phyloP scores from a whole-genome alignment of 2,797 vertebrate genomes.

The Percopsis omiscomaycus region DNA sequence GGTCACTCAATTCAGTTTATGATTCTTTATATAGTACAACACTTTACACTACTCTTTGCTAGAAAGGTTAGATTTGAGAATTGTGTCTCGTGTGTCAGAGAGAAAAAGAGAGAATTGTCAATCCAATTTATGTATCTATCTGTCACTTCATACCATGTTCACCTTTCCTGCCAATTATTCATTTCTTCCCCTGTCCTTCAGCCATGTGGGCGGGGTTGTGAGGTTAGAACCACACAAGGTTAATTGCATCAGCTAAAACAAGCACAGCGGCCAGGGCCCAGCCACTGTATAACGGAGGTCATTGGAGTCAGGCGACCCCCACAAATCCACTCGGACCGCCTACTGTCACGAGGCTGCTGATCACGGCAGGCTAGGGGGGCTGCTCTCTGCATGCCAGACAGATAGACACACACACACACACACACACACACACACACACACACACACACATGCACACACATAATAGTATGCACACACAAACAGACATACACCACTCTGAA shows the following conservation, averaged over 20 bases:
- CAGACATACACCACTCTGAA: constrained; percentile 37
- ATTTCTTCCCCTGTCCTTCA: constrained; percentile 29
- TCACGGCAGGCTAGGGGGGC: constrained; percentile 41
- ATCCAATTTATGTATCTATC: background rate
- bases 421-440: background rate
- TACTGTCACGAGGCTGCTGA: constrained; percentile 41
- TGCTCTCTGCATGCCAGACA: constrained; percentile 42
- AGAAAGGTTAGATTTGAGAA: background rate
- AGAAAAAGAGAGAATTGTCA: too few species aligned
- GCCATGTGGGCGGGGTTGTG: constrained; percentile 35
- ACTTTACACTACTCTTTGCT: background rate
- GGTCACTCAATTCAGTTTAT: background rate
- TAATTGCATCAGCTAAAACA: constrained; percentile 76
- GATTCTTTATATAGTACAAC: background rate
- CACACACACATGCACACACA: background rate
- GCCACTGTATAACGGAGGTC: constrained; percentile 64
- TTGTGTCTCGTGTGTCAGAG: background rate
- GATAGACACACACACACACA: constrained; percentile 6
- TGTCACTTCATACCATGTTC: constrained; percentile 15
- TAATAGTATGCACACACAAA: constrained; percentile 3
- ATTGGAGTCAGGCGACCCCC: constrained; percentile 57
- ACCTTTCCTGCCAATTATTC: constrained; percentile 15
- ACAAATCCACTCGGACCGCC: constrained; percentile 62
- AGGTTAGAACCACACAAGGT: constrained; percentile 62
- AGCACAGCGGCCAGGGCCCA: constrained; percentile 35